These are phyloP conservation scores for Ochropacha duplaris DNA, from an alignment of 2,888 invertebrate genomes.

Conservation along the genomic window DNA sequence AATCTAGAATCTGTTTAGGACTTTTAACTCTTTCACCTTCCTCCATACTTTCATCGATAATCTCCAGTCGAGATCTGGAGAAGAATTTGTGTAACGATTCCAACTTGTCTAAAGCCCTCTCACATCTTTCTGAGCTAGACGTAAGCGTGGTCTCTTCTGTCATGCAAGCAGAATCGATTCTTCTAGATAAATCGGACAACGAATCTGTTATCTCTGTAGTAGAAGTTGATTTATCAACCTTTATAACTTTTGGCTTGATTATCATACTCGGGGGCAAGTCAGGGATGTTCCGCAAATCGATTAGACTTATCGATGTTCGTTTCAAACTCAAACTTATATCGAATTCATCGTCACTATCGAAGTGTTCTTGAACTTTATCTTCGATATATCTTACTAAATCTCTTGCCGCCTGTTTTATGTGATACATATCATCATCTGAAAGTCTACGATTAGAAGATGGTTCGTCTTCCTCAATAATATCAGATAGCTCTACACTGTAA, in stretches of 20 bases:
- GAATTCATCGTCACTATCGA: conserved; percentile 66
- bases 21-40: conserved; percentile 49
- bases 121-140: conserved; percentile 58
- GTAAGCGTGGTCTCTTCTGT: conserved; percentile 68
- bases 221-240: conserved; percentile 72
- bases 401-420: conserved; percentile 56
- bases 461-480: conserved; percentile 76
- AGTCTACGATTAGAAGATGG: conserved; percentile 58
- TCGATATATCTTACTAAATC: conserved; percentile 65
- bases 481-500: conserved; percentile 71
- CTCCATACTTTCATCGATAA: conserved; percentile 73
- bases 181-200: conserved; percentile 57
- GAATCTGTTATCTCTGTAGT: conserved; percentile 73
- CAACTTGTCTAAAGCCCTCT: conserved; percentile 68
- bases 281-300: conserved; percentile 71
- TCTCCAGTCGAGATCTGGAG: conserved; percentile 71
- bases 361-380: conserved; percentile 53
- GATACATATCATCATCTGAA: conserved; percentile 49
- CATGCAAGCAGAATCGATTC: conserved; percentile 67
- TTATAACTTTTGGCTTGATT: conserved; percentile 65
- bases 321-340: conserved; percentile 59
- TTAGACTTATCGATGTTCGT: conserved; percentile 67
- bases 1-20: conserved; percentile 16
- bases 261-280: conserved; percentile 74
- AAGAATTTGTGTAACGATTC: conserved; percentile 74